Percentiles rank a stretch among this genome's conserved stretches.
Conservation (phyloP, 2,797 vertebrate species). For the Eulemur mongoz region DNA sequence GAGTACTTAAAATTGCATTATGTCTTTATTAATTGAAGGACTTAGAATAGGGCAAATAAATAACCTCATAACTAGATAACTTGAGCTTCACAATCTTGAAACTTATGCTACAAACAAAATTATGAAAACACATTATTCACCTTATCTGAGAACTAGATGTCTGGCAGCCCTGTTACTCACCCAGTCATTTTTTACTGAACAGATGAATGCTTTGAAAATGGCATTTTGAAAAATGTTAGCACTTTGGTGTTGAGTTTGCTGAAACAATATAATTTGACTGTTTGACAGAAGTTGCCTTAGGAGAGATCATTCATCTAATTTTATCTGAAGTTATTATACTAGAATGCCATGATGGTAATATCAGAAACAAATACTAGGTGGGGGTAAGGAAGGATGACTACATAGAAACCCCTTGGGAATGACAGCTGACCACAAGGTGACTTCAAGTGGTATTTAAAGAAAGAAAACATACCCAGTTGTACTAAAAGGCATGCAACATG, state of each 20-base stretch:
- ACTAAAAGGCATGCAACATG: background rate
- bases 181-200: conserved; percentile 65
- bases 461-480: background rate
- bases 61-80: conserved; percentile 51
- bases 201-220: conserved; percentile 65
- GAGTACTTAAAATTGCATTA: conserved; percentile 41
- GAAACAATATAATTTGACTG: conserved; percentile 68
- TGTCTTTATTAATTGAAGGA: conserved; percentile 48
- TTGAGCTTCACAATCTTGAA: conserved; percentile 15
- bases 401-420: background rate
- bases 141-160: conserved; percentile 47
- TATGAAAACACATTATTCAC: conserved; percentile 32
- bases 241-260: conserved; percentile 66
- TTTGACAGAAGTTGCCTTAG: conserved; percentile 60
- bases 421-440: background rate
- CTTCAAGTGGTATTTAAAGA: background rate
- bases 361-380: background rate
- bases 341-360: background rate
- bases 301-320: conserved; percentile 44
- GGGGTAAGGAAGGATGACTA: background rate
- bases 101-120: conserved; percentile 31
- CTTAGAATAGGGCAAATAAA: conserved; percentile 38
- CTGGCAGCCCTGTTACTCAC: conserved; percentile 20
- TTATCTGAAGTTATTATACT: conserved; percentile 21
- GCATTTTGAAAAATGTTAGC: conserved; percentile 74